Base-by-base conservation (phyloP, 1,140 invertebrate species). In the Drosophila pandora region DNA sequence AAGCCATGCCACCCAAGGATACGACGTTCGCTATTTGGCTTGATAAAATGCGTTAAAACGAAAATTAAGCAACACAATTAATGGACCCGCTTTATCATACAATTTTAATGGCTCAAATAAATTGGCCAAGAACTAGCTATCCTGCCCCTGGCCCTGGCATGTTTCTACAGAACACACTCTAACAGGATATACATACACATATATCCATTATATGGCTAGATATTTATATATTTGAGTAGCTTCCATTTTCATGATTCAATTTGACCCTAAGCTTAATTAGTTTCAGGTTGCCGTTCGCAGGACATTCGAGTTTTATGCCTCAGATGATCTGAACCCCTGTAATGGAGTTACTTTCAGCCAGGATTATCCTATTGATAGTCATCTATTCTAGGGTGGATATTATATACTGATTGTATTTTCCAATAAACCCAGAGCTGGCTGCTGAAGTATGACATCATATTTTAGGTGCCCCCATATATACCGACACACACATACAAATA, bases 51-150 rank as follows among this genome's bases (percentile, higher is more conserved):
- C 82, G 78, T 87, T 87, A 87, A 82, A 87, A 87, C 69, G 78
- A 87, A 82, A 87, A 87, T 87, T 87, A 87, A 87, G 82, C 82
- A 87, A 87, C 78, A 88, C 79, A 87, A 88, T 88, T 88, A 87
- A 87, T 88, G 83, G 78, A 52, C 60, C 64, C 63, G 70, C 67
- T 88, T 87, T 82, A 82, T 88, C 82, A 87, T 83, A 88, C 83
- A 88, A 82, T 88, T 87, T 88, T 87, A 82, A 87, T 87, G 83
- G 83, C 70, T 39, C 70, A 79, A 88, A 87, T 88, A 87, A 87
- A 87, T 88, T 88, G 83, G 70, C 47, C 69, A 57, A 55, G 74
- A 77, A 80, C 76, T 70, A 59, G 64, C 25, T 6, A 2, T 6
- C 5, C 5, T 17, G 17, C 17, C 63, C 63, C 28, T 76, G 49